A percentile compares a stretch with the other conserved stretches of the same genome.
These are phyloP conservation scores for Gambusia affinis DNA, from an alignment of 2,113 vertebrate species.

Conservation along the genomic window DNA sequence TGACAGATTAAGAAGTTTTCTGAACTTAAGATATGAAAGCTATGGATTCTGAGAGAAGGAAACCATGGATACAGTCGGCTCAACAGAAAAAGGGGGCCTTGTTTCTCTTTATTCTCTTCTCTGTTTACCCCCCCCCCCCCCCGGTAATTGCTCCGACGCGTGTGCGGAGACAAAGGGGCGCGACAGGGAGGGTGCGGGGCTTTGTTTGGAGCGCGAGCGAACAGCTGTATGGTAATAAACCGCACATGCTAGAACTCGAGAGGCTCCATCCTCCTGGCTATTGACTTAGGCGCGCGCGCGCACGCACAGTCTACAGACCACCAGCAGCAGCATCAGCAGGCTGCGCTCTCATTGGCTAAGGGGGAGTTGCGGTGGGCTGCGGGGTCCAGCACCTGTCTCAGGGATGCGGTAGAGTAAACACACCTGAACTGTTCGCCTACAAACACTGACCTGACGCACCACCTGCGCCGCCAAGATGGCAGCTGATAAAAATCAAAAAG, in stretches of 20 bases:
- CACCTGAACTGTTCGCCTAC: conserved; percentile 30
- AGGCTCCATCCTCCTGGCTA: conserved; percentile 46
- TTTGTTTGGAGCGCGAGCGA: conserved; percentile 73
- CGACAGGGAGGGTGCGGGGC: conserved; percentile 18
- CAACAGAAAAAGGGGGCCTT: conserved; percentile 20
- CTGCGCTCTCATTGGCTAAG: conserved; percentile 50
- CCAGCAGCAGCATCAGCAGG: conserved; percentile 1
- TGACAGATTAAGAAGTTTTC: no score
- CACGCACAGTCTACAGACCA: not conserved
- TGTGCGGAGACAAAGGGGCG: conserved; percentile 57
- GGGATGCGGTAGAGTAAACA: conserved; percentile 45
- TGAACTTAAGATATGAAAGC: no score
- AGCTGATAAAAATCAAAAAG: not conserved
- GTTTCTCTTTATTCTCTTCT: conserved; percentile 40
- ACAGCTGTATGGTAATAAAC: conserved; percentile 85
- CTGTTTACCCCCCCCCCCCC: no score
- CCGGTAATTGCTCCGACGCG: conserved; percentile 71
- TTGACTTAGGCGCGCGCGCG: conserved; percentile 50
- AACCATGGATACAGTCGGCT: not conserved
- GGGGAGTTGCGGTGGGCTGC: conserved; percentile 14
- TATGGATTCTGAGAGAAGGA: no score
- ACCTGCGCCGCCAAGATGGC: not conserved
- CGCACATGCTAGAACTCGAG: conserved; percentile 71
- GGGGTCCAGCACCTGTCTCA: conserved; percentile 65
- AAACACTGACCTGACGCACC: not conserved